Percentiles rank a stretch among this genome's conserved stretches.
These are phyloP conservation scores for Molanna angustata DNA, from an alignment of 2,888 invertebrate species.

Conservation along the genomic window DNA sequence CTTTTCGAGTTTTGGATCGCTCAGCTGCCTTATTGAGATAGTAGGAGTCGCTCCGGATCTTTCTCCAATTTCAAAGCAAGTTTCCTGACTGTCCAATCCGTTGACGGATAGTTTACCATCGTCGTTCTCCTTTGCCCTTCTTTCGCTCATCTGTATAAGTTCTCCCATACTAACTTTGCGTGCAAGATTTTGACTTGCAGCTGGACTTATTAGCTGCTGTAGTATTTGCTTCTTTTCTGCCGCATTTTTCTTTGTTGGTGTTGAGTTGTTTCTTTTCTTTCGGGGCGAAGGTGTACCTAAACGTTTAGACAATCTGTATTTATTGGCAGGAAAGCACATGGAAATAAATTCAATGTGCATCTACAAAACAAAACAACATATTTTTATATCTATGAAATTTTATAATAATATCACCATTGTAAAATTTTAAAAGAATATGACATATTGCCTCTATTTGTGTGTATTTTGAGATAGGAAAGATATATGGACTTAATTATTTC, in stretches of 20 bases:
- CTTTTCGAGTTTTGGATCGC: conserved; percentile 70
- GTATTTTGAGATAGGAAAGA: no score
- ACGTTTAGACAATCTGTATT: conserved; percentile 26
- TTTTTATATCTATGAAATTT: no score
- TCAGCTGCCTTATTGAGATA: conserved; percentile 55
- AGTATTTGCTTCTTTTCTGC: conserved; percentile 77
- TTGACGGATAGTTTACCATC: conserved; percentile 33
- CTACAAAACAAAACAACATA: no score
- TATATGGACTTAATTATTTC: no score
- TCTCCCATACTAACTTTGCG: conserved; percentile 69
- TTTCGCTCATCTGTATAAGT: conserved; percentile 70
- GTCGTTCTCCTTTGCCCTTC: conserved; percentile 39
- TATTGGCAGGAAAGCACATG: conserved; percentile 15
- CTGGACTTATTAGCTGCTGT: conserved; percentile 73
- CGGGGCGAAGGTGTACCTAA: conserved; percentile 74
- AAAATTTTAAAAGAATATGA: no score
- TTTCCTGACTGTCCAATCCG: conserved; percentile 55
- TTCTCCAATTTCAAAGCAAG: conserved; percentile 57
- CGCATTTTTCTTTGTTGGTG: conserved; percentile 72
- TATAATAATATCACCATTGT: no score
- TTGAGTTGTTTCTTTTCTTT: conserved; percentile 76
- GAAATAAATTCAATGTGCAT: conserved; percentile 2
- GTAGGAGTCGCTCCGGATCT: conserved; percentile 54
- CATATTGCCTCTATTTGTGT: no score
- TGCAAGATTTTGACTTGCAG: conserved; percentile 58